These are phyloP conservation scores for Girardinichthys multiradiatus DNA, from an alignment of 2,113 vertebrate genomes.

Conservation along the genomic window DNA sequence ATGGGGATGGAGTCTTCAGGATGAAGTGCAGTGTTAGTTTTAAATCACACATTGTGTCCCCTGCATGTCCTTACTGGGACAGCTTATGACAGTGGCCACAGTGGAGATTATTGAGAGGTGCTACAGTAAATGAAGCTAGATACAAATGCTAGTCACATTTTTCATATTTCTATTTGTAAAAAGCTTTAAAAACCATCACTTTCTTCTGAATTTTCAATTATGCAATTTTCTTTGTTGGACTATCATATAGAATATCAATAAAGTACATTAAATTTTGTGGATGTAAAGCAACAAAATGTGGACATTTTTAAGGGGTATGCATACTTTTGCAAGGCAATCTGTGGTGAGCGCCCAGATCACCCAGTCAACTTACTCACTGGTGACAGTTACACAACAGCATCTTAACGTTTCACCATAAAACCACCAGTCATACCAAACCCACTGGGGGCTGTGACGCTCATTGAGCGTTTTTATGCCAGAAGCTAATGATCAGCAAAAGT, in stretches of 20 bases:
- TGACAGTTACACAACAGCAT: conserved; percentile 5
- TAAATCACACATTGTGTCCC: no score
- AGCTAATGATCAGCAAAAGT: not conserved
- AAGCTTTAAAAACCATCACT: not conserved
- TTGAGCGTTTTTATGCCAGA: not conserved
- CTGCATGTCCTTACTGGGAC: no score
- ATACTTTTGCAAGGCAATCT: not conserved
- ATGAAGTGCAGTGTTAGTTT: no score
- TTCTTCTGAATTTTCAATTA: not conserved
- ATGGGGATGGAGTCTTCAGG: no score
- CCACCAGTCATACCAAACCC: conserved; percentile 21
- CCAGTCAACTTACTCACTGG: conserved; percentile 3
- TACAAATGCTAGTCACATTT: not conserved
- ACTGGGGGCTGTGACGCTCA: not conserved
- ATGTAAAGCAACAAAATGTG: not conserved
- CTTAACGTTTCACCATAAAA: conserved; percentile 8
- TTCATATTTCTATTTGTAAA: not conserved
- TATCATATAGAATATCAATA: not conserved
- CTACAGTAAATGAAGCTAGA: not conserved
- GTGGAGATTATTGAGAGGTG: not conserved
- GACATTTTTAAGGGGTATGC: not conserved
- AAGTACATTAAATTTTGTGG: not conserved
- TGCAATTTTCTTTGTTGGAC: not conserved
- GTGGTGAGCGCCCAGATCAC: not conserved
- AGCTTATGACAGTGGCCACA: no score